Evolutionary conservation across 1,140 invertebrate genomes (phyloP).

Genomic region (Atta colombica): DNA sequence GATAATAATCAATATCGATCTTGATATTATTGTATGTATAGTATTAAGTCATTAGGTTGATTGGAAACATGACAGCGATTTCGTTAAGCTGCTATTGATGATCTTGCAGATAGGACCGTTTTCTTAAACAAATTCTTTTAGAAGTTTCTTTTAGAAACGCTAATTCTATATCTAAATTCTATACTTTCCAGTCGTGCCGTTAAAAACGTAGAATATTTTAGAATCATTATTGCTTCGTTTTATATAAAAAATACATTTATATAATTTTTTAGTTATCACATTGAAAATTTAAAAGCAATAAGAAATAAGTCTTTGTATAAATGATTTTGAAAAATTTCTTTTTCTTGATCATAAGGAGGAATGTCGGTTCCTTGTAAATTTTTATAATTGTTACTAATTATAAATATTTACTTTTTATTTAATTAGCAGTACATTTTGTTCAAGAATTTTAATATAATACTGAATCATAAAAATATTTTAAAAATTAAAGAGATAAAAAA

Average conservation of each 20-base stretch:
- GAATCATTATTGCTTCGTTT: neutral
- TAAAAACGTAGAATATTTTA: neutral
- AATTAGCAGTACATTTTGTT: neutral
- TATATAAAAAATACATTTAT: neutral
- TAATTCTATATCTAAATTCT: neutral
- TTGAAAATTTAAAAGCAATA: neutral
- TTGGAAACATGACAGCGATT: conserved; percentile 74
- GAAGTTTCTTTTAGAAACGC: neutral
- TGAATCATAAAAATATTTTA: neutral
- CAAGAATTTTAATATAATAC: neutral
- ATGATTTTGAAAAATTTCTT: neutral
- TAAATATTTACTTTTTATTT: neutral
- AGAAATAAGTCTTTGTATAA: neutral
- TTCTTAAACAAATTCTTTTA: neutral
- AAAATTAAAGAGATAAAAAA: neutral
- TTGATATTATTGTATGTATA: conserved; percentile 36
- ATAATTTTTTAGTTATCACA: neutral
- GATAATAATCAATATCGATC: conserved; percentile 68
- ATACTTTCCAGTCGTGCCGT: neutral
- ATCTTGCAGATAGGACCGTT: conserved; percentile 33
- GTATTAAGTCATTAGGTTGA: conserved; percentile 72
- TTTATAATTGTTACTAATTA: neutral
- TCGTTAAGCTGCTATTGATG: conserved; percentile 66
- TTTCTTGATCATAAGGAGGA: neutral
- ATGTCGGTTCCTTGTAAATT: neutral